phyloP scores from a whole-genome alignment of 1,140 invertebrate species.

The Psix sp. region DNA sequence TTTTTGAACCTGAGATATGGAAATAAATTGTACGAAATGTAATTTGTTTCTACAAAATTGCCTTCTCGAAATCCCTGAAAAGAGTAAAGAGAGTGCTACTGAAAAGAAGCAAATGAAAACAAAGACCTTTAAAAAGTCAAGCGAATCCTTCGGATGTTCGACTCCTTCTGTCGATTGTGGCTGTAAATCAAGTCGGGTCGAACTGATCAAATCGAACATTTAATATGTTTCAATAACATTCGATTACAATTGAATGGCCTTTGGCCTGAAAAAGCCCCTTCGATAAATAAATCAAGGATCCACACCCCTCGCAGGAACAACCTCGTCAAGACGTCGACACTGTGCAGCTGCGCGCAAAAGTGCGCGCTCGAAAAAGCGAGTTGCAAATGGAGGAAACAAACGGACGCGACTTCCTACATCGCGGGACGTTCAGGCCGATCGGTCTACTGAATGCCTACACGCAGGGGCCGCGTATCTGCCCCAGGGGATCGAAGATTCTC shows the following conservation, averaged over 20 bases:
- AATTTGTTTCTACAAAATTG: no score
- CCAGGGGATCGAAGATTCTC: slow-evolving; percentile 40
- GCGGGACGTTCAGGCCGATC: no score
- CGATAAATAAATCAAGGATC: slow-evolving; percentile 27
- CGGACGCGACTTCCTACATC: slow-evolving; percentile 23
- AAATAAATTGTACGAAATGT: not conserved
- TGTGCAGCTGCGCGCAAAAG: slow-evolving; percentile 22
- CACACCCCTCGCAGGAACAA: slow-evolving; percentile 24
- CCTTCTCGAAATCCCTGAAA: no score
- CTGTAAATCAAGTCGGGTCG: not conserved
- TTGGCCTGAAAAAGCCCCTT: slow-evolving; percentile 22
- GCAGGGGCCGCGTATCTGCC: slow-evolving; percentile 40
- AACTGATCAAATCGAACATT: slow-evolving; percentile 26
- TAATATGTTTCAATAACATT: slow-evolving; percentile 29
- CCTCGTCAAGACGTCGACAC: slow-evolving; percentile 35
- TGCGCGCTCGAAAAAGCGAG: slow-evolving; percentile 25
- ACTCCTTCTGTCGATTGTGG: not conserved
- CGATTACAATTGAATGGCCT: slow-evolving; percentile 36
- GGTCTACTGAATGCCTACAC: slow-evolving; percentile 41
- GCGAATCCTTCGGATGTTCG: not conserved
- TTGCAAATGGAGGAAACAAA: not conserved
- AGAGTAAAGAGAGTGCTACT: no score
- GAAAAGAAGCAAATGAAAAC: no score
- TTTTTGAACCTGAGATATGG: no score
- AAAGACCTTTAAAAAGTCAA: no score